phyloP scores from a whole-genome alignment of 2,797 vertebrate genomes.

The Eospalax fontanierii region DNA sequence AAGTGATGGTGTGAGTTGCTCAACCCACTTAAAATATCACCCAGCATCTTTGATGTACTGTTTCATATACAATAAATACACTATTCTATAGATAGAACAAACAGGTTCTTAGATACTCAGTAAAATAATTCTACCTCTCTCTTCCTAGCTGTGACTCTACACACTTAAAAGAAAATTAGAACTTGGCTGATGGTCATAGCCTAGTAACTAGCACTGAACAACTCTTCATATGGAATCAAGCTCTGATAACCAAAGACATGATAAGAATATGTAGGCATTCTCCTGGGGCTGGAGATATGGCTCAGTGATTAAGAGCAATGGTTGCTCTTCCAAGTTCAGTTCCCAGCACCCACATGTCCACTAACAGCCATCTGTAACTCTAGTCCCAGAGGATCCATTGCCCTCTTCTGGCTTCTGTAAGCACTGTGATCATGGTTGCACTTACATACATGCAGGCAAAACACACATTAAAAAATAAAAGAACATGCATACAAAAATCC shows the following conservation, averaged over 20 bases:
- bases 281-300: no score
- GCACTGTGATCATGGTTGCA: no score
- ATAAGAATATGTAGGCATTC: slow-evolving; percentile 40
- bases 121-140: slow-evolving; percentile 47
- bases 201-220: background rate
- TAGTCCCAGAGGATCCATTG: no score
- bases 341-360: no score
- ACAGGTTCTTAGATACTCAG: slow-evolving; percentile 9
- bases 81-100: slow-evolving; percentile 18
- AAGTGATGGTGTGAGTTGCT: background rate
- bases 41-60: slow-evolving; percentile 34
- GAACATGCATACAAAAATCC: slow-evolving; percentile 36
- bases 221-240: background rate
- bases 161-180: slow-evolving; percentile 42
- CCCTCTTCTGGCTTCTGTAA: no score
- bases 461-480: background rate
- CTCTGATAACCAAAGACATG: slow-evolving; percentile 24
- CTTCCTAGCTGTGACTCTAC: background rate
- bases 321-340: no score
- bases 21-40: slow-evolving; percentile 47
- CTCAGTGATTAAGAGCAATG: no score
- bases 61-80: background rate
- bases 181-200: background rate
- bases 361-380: no score
- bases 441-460: no score